These are phyloP conservation scores for Coptodon rendalli DNA, from an alignment of 2,113 vertebrate species.

Conservation along the genomic window DNA sequence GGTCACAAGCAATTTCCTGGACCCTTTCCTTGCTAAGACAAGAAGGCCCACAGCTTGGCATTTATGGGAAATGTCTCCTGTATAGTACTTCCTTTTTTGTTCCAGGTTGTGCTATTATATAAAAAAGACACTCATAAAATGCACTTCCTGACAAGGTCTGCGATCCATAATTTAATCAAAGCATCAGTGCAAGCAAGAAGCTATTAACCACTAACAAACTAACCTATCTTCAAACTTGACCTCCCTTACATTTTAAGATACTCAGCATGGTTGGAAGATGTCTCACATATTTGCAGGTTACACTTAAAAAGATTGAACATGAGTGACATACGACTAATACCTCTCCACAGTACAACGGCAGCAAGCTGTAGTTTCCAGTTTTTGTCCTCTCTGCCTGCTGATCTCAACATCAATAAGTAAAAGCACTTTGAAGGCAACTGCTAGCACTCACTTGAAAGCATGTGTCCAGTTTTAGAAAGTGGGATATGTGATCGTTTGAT, in stretches of 20 bases:
- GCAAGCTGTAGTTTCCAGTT: not conserved
- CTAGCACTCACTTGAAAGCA: slow-evolving; percentile 22
- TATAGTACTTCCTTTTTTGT: not conserved
- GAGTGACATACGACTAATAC: not conserved
- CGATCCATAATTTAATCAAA: not conserved
- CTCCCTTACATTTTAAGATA: not conserved
- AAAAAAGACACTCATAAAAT: not conserved
- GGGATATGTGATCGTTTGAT: slow-evolving; percentile 10
- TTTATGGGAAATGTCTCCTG: not conserved
- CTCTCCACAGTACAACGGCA: not conserved
- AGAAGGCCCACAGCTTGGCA: not conserved
- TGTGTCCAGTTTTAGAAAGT: not conserved
- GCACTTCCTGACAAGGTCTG: not conserved
- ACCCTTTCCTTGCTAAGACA: not conserved
- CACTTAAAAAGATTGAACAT: not conserved
- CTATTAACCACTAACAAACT: not conserved
- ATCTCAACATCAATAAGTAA: slow-evolving; percentile 44
- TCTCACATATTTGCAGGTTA: not conserved
- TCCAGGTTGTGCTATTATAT: not conserved
- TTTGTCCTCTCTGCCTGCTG: not conserved
- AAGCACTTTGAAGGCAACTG: slow-evolving; percentile 27
- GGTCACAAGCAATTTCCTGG: not conserved
- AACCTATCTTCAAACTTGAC: not conserved
- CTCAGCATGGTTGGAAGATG: not conserved
- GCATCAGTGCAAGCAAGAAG: not conserved